phyloP scores from a whole-genome alignment of 2,113 vertebrate species.

The Nannobrachium achirus region DNA sequence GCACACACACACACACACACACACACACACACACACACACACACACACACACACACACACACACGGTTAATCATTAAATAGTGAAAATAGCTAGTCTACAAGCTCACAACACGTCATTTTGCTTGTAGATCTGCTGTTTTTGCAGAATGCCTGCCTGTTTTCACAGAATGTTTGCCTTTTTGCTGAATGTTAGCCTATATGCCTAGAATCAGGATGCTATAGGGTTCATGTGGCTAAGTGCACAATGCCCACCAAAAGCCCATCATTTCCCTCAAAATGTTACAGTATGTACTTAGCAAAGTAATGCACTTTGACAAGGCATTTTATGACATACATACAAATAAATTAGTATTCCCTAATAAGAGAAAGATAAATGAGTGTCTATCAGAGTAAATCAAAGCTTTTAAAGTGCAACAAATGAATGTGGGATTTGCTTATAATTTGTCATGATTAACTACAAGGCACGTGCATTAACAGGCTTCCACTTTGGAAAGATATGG shows the following conservation, averaged over 20 bases:
- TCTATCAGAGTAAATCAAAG: slow-evolving; percentile 4
- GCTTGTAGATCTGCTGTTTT: too few relatives aligned
- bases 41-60: too few relatives aligned
- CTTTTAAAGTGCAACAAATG: slow-evolving; percentile 14
- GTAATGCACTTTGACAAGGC: neutral
- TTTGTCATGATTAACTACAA: slow-evolving; percentile 20
- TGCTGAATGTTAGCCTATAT: neutral
- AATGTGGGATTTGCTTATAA: slow-evolving; percentile 8
- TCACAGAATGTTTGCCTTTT: too few relatives aligned
- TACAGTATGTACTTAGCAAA: neutral
- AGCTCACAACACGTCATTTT: too few relatives aligned
- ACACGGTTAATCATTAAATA: too few relatives aligned
- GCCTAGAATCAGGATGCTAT: neutral
- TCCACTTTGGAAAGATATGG: slow-evolving; percentile 38
- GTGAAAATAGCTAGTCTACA: too few relatives aligned
- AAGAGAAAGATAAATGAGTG: too few relatives aligned
- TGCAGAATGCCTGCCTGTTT: too few relatives aligned
- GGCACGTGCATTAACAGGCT: slow-evolving; percentile 24
- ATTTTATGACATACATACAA: neutral
- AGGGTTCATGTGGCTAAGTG: neutral
- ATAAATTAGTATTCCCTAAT: neutral
- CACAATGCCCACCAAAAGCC: neutral
- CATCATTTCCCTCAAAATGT: neutral
- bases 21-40: too few relatives aligned
- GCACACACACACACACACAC: too few relatives aligned